phyloP scores from a whole-genome alignment of 2,113 vertebrate species.

The Catharus bicknelli region DNA sequence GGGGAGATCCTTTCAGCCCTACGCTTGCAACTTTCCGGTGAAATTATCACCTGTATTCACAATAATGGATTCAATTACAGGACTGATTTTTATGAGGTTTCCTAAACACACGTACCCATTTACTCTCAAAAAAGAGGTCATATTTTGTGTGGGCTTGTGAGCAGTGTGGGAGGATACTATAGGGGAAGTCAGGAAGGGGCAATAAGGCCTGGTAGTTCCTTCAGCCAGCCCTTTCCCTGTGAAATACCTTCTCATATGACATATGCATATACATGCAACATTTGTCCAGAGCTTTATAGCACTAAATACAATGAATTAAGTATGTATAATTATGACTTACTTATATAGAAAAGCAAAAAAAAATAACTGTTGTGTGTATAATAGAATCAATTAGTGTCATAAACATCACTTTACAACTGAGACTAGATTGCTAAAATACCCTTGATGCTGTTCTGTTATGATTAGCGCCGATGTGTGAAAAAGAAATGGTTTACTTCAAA shows the following conservation, averaged over 20 bases:
- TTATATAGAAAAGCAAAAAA: constrained; percentile 6
- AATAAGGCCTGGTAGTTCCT: neutral
- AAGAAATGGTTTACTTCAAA: neutral
- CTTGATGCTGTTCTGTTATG: neutral
- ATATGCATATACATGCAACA: neutral
- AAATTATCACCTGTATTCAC: neutral
- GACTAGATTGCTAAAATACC: neutral
- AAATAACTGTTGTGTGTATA: neutral
- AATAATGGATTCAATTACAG: neutral
- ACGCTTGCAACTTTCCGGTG: neutral
- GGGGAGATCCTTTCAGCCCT: neutral
- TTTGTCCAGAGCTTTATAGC: neutral
- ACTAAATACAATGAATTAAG: neutral
- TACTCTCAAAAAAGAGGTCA: fast-evolving
- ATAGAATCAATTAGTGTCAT: neutral
- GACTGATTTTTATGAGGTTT: neutral
- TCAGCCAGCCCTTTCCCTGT: neutral
- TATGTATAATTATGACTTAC: neutral
- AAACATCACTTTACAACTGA: constrained; percentile 11
- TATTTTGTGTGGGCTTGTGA: neutral
- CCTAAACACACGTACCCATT: neutral
- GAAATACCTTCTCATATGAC: neutral
- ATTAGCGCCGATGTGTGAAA: neutral
- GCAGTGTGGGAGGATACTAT: neutral
- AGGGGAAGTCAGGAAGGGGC: neutral